Conservation (phyloP, 2,113 vertebrate genomes). For the Otolemur garnettii region DNA sequence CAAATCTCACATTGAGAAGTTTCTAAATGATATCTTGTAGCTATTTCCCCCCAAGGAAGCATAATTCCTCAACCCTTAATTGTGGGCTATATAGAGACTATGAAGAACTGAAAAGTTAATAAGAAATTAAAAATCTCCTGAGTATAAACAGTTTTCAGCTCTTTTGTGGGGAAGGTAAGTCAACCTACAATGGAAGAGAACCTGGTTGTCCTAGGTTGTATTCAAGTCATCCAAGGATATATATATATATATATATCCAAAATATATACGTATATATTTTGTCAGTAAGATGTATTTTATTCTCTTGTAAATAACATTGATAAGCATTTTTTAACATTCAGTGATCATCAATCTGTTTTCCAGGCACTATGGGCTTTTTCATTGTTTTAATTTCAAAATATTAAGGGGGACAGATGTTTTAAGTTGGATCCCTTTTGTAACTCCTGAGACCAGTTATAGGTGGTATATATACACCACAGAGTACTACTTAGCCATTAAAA, state of each 20-base stretch:
- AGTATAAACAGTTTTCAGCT: no score
- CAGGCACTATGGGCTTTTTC: not conserved
- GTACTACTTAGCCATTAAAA: no score
- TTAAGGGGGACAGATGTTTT: no score
- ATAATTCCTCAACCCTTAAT: not conserved
- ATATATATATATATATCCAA: no score
- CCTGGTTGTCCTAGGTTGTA: not conserved
- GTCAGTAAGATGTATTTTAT: not conserved
- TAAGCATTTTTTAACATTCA: constrained; percentile 2
- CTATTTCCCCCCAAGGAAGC: not conserved
- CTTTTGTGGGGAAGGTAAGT: not conserved
- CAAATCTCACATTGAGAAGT: not conserved
- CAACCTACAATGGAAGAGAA: not conserved
- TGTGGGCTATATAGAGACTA: not conserved
- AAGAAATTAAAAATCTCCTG: not conserved
- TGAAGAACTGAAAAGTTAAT: not conserved
- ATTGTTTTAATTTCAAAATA: not conserved
- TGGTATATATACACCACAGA: no score
- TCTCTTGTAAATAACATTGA: not conserved
- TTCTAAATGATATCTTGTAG: not conserved
- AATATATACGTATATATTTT: not conserved
- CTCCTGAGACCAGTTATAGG: no score
- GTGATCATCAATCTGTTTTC: not conserved
- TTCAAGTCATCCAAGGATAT: not conserved
- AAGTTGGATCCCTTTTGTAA: no score